These are phyloP conservation scores for Acanthacorydalis orientalis DNA, from an alignment of 2,888 invertebrate species.

Conservation along the genomic window DNA sequence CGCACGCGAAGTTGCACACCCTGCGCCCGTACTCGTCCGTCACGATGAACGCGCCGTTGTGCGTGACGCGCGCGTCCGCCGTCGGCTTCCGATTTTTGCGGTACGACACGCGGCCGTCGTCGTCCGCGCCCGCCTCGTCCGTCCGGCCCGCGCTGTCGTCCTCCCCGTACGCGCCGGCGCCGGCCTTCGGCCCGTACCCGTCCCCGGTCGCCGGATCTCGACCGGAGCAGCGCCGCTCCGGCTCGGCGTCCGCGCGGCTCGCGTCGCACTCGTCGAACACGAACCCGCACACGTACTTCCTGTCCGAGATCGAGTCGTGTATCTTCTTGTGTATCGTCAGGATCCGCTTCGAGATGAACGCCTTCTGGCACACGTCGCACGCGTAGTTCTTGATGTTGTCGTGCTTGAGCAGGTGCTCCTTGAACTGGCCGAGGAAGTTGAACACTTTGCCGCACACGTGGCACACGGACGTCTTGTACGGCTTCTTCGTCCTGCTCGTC, in stretches of 20 bases:
- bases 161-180: too few species aligned
- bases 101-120: not conserved
- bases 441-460: slow-evolving; percentile 1
- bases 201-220: too few species aligned
- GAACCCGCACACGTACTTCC: slow-evolving; percentile 1
- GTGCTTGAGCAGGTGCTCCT: slow-evolving; percentile 2
- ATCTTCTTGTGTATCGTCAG: slow-evolving; percentile 3
- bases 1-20: slow-evolving; percentile 3
- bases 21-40: not conserved
- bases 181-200: too few species aligned
- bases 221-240: too few species aligned
- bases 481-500: not conserved
- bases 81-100: not conserved
- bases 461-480: not conserved
- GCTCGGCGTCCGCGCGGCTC: not conserved
- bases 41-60: not conserved
- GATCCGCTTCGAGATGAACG: slow-evolving; percentile 3
- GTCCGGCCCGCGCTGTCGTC: too few species aligned
- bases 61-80: not conserved
- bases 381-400: slow-evolving; percentile 1
- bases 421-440: slow-evolving; percentile 1
- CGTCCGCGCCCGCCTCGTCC: not conserved
- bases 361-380: slow-evolving; percentile 1
- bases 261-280: not conserved
- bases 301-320: slow-evolving; percentile 1